Evolutionary conservation across 2,888 invertebrate species (phyloP), one percentile per base, ranked within the genome.

Genomic region (Eupithecia subumbrata): DNA sequence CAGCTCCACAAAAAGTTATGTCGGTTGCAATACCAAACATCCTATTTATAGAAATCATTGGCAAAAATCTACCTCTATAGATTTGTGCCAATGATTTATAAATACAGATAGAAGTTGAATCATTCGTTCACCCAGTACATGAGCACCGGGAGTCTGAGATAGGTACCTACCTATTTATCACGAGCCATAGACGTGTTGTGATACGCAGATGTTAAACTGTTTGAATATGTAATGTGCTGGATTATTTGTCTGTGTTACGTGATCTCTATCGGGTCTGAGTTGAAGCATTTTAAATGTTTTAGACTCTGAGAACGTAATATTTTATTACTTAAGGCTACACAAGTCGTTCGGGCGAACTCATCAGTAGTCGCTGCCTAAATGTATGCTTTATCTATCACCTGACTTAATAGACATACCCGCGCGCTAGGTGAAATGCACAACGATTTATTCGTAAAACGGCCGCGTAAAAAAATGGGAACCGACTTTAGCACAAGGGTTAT

Each of bases 211-310:
- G 66, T 67, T 37, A 40, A 34, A n/a, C 14, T 69, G 14, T 67
- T 67, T 64, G 64, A 67, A 67, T 67, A 67, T 11, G 66, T 66
- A 67, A 67, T 66, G 4, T 66, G 66, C 34, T 67, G 66, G 40
- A 67, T 25, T 12, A 67, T 40, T 67, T 67, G 66, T 30, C 40
- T 40, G n/a, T 66, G 40, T 67, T 67, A 67, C 66, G 66, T 67
- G 66, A 67, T 40, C 40, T 37, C 37, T n/a, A n/a, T 37, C 37
- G 11, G 66, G 63, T 16, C 18, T n/a, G 66, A 56, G 22, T 60
- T 56, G 22, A 22, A 56, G 56, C 56, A 22, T 56, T 56, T 52
- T 52, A 9, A 56, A 22, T 14, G 25, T 60, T 60, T 12, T 60
- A 60, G 25, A 22, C 56, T 22, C 12, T 12, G 56, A 25, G 25